phyloP scores from a whole-genome alignment of 1,140 invertebrate species.

The Drosophila aff. region DNA sequence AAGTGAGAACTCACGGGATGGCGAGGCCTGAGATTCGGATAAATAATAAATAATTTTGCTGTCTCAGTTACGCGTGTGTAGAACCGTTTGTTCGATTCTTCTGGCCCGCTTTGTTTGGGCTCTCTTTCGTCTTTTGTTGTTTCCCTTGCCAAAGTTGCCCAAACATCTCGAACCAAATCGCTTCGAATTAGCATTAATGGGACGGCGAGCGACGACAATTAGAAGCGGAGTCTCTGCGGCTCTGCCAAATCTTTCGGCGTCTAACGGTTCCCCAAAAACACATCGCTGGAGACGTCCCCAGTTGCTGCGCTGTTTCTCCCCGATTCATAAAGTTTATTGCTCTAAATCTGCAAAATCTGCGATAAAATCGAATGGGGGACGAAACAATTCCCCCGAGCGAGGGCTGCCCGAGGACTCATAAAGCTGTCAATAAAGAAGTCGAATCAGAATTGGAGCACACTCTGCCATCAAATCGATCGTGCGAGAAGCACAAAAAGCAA shows the following conservation, averaged over 20 bases:
- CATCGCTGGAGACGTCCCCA: neutral
- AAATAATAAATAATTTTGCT: conserved; percentile 7
- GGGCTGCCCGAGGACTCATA: conserved; percentile 8
- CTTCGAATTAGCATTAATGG: conserved; percentile 67
- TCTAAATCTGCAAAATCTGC: conserved; percentile 52
- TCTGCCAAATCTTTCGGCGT: neutral
- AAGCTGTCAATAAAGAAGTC: conserved; percentile 26
- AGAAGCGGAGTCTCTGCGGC: conserved; percentile 12
- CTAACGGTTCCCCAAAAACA: conserved; percentile 41
- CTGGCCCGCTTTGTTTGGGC: conserved; percentile 6
- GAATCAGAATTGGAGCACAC: conserved; percentile 22
- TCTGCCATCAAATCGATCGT: conserved; percentile 6
- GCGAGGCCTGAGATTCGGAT: neutral
- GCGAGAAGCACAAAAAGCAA: too few relatives aligned
- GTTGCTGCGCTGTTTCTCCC: neutral
- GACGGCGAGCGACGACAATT: conserved; percentile 42
- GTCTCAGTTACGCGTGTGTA: neutral
- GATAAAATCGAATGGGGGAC: conserved; percentile 46
- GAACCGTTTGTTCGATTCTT: conserved; percentile 11
- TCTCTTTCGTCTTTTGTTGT: conserved; percentile 6
- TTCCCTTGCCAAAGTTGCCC: neutral
- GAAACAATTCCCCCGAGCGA: conserved; percentile 16
- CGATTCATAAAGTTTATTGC: conserved; percentile 76
- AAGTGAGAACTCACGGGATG: neutral
- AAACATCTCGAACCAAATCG: conserved; percentile 38